phyloP scores from a whole-genome alignment of 2,113 vertebrate species.

The Tauraco erythrolophus region DNA sequence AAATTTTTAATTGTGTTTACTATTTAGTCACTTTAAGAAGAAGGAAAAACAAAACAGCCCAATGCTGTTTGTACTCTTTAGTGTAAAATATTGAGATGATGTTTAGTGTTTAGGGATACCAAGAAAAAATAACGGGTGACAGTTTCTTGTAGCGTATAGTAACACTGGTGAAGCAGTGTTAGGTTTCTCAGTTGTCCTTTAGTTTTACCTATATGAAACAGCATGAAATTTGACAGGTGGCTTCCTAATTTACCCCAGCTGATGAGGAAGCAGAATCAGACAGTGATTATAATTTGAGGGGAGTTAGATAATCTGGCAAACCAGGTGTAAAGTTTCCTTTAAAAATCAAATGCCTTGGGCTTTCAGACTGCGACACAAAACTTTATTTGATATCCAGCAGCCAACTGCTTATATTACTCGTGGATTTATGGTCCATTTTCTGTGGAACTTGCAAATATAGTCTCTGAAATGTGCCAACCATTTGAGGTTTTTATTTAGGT shows the following conservation, averaged over 20 bases:
- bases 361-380: slow-evolving; percentile 44
- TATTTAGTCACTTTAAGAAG: slow-evolving; percentile 10
- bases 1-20: slow-evolving; percentile 72
- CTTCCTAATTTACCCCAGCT: slow-evolving; percentile 11
- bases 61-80: slow-evolving; percentile 2
- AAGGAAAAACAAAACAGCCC: slow-evolving; percentile 25
- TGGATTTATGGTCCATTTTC: slow-evolving; percentile 63
- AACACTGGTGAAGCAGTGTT: not conserved
- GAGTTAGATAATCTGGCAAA: slow-evolving; percentile 22
- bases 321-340: slow-evolving; percentile 29
- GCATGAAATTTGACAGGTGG: not conserved
- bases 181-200: not conserved
- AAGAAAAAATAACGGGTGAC: not conserved
- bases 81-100: not conserved
- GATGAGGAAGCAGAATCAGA: not conserved
- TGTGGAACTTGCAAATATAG: slow-evolving; percentile 55
- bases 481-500: slow-evolving; percentile 49
- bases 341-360: slow-evolving; percentile 58
- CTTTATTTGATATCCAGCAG: slow-evolving; percentile 55
- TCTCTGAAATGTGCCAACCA: not conserved
- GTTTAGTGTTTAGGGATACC: not conserved
- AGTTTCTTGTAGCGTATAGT: not conserved
- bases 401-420: slow-evolving; percentile 45
- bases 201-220: not conserved
- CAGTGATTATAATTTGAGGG: slow-evolving; percentile 1